A percentile compares a stretch with the other conserved stretches of the same genome.
These are phyloP conservation scores for Sebastes iracundus DNA, from an alignment of 2,797 vertebrate genomes.

Conservation along the genomic window DNA sequence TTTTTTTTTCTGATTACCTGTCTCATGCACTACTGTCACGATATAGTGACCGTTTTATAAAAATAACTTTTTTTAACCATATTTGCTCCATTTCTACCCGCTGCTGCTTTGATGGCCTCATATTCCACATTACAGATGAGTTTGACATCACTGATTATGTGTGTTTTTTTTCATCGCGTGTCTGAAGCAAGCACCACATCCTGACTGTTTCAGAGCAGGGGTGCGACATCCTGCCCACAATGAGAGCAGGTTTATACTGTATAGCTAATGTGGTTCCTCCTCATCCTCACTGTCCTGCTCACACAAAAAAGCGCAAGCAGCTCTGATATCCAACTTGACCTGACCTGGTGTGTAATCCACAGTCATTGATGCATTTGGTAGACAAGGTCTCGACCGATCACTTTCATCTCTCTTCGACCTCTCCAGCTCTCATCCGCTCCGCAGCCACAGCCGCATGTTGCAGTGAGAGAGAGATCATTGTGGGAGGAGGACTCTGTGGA, in stretches of 20 bases:
- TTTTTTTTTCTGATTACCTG: too few relatives aligned
- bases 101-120: too few relatives aligned
- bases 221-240: slow-evolving; percentile 30
- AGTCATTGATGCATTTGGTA: slow-evolving; percentile 27
- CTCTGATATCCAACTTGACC: slow-evolving; percentile 7
- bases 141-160: neutral
- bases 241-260: neutral
- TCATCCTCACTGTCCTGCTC: neutral
- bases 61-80: too few relatives aligned
- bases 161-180: neutral
- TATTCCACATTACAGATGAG: neutral
- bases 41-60: too few relatives aligned
- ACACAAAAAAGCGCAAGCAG: neutral
- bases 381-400: slow-evolving; percentile 43
- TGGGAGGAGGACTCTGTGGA: slow-evolving; percentile 26
- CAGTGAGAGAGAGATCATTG: slow-evolving; percentile 4
- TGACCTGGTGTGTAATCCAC: slow-evolving; percentile 40
- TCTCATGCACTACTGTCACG: too few relatives aligned
- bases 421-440: slow-evolving; percentile 27
- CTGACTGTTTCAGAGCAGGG: neutral
- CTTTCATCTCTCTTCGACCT: slow-evolving; percentile 3
- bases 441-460: neutral
- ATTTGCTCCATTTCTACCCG: too few relatives aligned
- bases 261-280: neutral
- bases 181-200: neutral